Conservation (phyloP, 2,888 invertebrate genomes). For the Heteropelma amictum region DNA sequence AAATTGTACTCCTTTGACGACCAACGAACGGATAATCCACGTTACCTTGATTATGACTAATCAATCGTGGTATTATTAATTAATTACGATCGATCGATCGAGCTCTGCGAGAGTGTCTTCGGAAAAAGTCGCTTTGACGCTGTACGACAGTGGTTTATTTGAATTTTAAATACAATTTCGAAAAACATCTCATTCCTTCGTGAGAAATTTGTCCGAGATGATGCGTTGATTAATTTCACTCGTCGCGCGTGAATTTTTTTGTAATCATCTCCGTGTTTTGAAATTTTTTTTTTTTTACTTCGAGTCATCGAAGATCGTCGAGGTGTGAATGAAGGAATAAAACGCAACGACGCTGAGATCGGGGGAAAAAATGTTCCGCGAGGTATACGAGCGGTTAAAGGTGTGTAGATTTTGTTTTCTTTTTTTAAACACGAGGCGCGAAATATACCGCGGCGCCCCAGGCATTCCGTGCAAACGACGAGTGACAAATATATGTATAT, state of each 20-base stretch:
- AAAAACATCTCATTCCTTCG: too few species aligned
- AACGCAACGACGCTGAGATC: too few species aligned
- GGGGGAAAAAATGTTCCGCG: too few species aligned
- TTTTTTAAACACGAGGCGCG: background rate
- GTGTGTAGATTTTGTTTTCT: slow-evolving; percentile 8
- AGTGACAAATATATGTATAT: slow-evolving; percentile 54
- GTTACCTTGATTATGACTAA: slow-evolving; percentile 23
- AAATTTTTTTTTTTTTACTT: too few species aligned
- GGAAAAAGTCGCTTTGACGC: background rate
- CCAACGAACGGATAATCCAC: slow-evolving; percentile 11
- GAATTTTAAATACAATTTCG: too few species aligned
- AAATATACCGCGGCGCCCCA: slow-evolving; percentile 12
- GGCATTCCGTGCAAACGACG: slow-evolving; percentile 28
- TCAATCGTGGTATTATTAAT: slow-evolving; percentile 13
- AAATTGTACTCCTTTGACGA: slow-evolving; percentile 34
- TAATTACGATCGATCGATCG: background rate
- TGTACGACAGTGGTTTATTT: too few species aligned
- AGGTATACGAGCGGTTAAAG: background rate
- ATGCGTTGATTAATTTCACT: too few species aligned
- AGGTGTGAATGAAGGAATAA: too few species aligned
- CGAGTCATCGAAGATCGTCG: too few species aligned
- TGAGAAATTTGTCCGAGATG: too few species aligned
- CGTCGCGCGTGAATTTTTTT: too few species aligned
- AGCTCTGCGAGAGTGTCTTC: background rate
- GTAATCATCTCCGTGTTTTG: too few species aligned